Conservation (phyloP, 2,113 vertebrate genomes). For the Hepsetus odoe region DNA sequence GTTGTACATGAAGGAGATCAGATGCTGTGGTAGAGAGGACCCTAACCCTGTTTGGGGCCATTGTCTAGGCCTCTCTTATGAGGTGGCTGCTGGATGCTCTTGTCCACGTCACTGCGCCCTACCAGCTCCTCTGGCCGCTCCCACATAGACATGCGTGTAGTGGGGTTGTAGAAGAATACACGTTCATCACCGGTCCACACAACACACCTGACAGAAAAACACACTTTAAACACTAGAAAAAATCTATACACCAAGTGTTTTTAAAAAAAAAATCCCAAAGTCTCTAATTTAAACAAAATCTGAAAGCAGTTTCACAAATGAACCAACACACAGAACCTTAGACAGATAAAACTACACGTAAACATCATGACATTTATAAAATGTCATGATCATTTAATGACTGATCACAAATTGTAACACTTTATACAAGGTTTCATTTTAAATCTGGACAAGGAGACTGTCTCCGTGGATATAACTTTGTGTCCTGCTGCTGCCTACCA, state of each 20-base stretch:
- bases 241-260: too few relatives aligned
- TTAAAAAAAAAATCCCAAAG: neutral
- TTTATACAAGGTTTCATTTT: neutral
- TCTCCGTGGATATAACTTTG: neutral
- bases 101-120: constrained; percentile 93
- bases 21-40: neutral
- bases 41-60: constrained; percentile 84
- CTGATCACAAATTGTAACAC: too few relatives aligned
- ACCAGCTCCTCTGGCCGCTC: constrained; percentile 96
- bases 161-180: constrained; percentile 98
- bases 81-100: constrained; percentile 96
- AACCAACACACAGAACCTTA: too few relatives aligned
- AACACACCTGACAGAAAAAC: constrained; percentile 83
- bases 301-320: too few relatives aligned
- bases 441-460: neutral
- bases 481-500: constrained; percentile 77
- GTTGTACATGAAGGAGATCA: neutral
- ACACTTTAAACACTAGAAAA: neutral
- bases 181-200: constrained; percentile 98
- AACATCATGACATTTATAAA: too few relatives aligned
- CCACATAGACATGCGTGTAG: constrained; percentile 98
- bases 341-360: too few relatives aligned
- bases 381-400: too few relatives aligned
- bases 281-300: too few relatives aligned
- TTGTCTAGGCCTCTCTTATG: constrained; percentile 95